phyloP scores from a whole-genome alignment of 2,113 vertebrate genomes.

The Etheostoma cragini region DNA sequence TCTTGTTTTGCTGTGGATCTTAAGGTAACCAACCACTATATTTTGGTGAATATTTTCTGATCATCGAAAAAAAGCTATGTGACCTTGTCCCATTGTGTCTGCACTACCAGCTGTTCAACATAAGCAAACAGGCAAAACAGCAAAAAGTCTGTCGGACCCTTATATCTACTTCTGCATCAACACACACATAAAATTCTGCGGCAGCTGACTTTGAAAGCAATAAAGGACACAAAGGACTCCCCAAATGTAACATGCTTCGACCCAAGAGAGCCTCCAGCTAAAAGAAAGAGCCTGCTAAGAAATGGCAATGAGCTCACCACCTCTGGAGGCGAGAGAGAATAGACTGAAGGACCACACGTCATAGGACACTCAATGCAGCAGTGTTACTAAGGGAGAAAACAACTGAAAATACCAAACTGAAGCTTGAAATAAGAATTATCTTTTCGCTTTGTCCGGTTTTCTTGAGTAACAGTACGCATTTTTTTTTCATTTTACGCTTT shows the following conservation, averaged over 20 bases:
- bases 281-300: slow-evolving; percentile 19
- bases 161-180: background rate
- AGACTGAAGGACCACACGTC: background rate
- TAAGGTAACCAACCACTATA: background rate
- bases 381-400: background rate
- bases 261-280: background rate
- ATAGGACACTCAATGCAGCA: background rate
- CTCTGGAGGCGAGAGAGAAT: background rate
- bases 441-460: background rate
- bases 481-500: slow-evolving; percentile 10
- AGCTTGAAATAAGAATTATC: background rate
- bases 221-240: slow-evolving; percentile 9
- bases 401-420: background rate
- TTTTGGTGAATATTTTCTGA: background rate
- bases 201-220: slow-evolving; percentile 7
- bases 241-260: background rate
- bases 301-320: slow-evolving; percentile 3
- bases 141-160: background rate
- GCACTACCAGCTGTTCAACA: background rate
- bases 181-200: background rate
- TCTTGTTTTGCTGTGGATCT: background rate
- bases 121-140: background rate
- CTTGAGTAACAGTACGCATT: background rate
- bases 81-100: background rate
- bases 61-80: background rate